phyloP scores from a whole-genome alignment of 2,888 invertebrate species.

The Rhabditoides inermis region DNA sequence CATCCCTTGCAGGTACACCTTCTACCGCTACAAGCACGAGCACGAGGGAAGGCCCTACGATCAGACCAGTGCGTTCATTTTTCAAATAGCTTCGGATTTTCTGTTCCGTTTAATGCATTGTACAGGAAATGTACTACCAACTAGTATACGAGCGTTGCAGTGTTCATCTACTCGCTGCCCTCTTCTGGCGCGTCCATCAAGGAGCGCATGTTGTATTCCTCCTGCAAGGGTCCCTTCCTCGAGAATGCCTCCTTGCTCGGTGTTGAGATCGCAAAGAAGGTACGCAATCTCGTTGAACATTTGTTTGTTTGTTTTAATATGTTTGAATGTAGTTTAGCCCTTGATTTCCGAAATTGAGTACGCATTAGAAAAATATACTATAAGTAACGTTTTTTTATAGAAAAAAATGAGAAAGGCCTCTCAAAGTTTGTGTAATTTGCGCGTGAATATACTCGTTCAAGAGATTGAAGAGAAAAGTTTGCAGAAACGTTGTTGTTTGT shows the following conservation, averaged over 20 bases:
- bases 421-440: too few relatives aligned
- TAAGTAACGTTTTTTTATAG: too few relatives aligned
- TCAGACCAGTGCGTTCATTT: conserved; percentile 63
- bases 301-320: too few relatives aligned
- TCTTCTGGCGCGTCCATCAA: conserved; percentile 85
- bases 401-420: too few relatives aligned
- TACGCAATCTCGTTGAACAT: conserved; percentile 57
- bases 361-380: too few relatives aligned
- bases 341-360: too few relatives aligned
- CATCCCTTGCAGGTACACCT: conserved; percentile 31
- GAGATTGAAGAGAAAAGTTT: too few relatives aligned
- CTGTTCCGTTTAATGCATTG: background rate
- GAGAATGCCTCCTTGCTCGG: conserved; percentile 72
- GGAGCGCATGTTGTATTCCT: conserved; percentile 96
- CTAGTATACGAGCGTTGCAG: conserved; percentile 56
- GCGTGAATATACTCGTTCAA: too few relatives aligned
- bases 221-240: conserved; percentile 84
- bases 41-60: conserved; percentile 84
- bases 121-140: background rate
- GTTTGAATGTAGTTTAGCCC: too few relatives aligned
- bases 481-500: too few relatives aligned
- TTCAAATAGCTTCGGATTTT: background rate
- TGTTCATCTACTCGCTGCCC: conserved; percentile 97
- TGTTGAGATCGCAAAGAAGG: conserved; percentile 76
- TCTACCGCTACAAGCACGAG: conserved; percentile 80